phyloP scores from a whole-genome alignment of 1,140 invertebrate species.

The Drosophila rhopaloa region DNA sequence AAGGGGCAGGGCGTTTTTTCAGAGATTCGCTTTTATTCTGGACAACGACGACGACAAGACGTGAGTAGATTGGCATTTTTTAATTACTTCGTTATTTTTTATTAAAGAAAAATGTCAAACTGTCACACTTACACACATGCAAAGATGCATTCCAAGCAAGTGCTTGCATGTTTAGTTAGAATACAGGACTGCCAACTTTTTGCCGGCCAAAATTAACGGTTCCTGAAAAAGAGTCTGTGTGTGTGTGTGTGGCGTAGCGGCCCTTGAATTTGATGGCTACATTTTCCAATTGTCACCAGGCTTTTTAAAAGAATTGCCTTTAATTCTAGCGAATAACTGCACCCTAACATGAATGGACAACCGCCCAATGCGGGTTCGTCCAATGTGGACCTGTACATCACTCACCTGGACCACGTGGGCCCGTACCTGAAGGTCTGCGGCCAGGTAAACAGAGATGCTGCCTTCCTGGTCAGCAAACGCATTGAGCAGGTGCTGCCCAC shows the following conservation, averaged over 20 bases:
- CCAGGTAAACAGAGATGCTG: constrained; percentile 84
- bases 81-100: constrained; percentile 37
- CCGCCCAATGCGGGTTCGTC: constrained; percentile 16
- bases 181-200: constrained; percentile 11
- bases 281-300: neutral
- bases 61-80: constrained; percentile 70
- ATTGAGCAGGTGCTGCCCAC: constrained; percentile 68
- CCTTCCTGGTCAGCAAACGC: constrained; percentile 61
- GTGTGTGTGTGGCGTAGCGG: neutral
- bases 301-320: constrained; percentile 22
- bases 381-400: constrained; percentile 85
- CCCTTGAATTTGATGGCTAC: neutral
- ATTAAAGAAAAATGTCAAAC: neutral
- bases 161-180: constrained; percentile 20
- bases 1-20: constrained; percentile 60
- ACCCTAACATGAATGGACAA: constrained; percentile 58
- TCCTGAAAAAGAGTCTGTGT: neutral
- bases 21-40: constrained; percentile 60
- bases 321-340: constrained; percentile 54
- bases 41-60: constrained; percentile 79
- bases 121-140: constrained; percentile 4
- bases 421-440: constrained; percentile 89
- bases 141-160: neutral
- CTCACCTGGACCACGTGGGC: constrained; percentile 88
- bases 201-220: constrained; percentile 23